Evolutionary conservation across 2,797 vertebrate genomes (phyloP).

Genomic region (Merluccius polli): DNA sequence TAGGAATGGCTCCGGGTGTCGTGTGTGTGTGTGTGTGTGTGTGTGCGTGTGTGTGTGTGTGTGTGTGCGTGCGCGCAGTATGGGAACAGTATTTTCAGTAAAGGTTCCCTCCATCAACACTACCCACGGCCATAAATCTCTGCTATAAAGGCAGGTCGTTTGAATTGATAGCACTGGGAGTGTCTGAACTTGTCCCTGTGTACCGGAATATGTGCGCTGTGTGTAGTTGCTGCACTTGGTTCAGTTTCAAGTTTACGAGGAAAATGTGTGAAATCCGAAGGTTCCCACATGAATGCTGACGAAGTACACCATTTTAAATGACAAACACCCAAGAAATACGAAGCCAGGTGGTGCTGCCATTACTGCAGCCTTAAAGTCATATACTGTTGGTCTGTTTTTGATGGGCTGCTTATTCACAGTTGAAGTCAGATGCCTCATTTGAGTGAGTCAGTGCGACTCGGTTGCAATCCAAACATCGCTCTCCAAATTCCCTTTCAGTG

Average conservation of each 20-base stretch:
- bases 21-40: too few species aligned
- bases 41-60: too few species aligned
- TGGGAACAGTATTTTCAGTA: slow-evolving; percentile 31
- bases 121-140: slow-evolving; percentile 29
- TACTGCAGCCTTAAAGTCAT: too few species aligned
- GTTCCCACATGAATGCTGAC: background rate
- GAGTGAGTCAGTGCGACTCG: background rate
- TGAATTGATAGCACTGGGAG: slow-evolving; percentile 10
- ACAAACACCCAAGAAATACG: background rate
- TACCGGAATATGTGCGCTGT: slow-evolving; percentile 7
- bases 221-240: background rate
- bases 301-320: background rate
- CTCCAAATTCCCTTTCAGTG: background rate
- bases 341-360: background rate
- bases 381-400: too few species aligned
- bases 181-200: slow-evolving; percentile 29
- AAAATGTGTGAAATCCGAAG: background rate
- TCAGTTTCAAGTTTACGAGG: background rate
- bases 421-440: background rate
- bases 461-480: background rate
- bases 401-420: background rate
- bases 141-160: slow-evolving; percentile 33
- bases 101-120: slow-evolving; percentile 19
- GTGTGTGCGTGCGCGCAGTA: background rate
- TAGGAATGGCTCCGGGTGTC: slow-evolving; percentile 35